Evolutionary conservation across 2,888 invertebrate genomes (phyloP).

Genomic region (Cephus rjabovi): DNA sequence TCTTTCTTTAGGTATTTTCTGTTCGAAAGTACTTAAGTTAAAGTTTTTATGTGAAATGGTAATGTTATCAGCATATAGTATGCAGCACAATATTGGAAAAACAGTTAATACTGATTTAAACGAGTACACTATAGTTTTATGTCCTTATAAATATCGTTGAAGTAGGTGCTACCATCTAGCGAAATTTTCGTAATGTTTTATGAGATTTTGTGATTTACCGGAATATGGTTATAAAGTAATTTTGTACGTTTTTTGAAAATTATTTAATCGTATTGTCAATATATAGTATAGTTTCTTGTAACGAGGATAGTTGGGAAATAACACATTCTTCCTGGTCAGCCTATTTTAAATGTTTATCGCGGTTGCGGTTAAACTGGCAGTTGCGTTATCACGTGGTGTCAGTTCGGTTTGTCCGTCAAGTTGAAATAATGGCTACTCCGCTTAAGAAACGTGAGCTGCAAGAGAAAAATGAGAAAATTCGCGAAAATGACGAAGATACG

Average conservation of each 20-base stretch:
- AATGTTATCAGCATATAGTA: neutral
- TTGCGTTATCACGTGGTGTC: conserved; percentile 20
- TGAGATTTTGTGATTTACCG: neutral
- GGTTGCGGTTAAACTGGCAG: neutral
- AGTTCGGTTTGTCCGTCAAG: neutral
- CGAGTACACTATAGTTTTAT: neutral
- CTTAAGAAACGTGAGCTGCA: conserved; percentile 57
- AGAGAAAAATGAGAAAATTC: conserved; percentile 32
- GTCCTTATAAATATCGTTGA: neutral
- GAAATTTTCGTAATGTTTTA: neutral
- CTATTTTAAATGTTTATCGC: neutral
- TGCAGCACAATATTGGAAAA: neutral
- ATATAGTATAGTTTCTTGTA: neutral
- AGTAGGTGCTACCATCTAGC: neutral
- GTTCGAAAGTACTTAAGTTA: neutral
- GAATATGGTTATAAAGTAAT: neutral
- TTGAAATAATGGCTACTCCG: conserved; percentile 59
- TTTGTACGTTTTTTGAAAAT: neutral
- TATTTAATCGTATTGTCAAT: neutral
- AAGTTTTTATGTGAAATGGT: neutral
- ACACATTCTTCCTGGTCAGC: neutral
- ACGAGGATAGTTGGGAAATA: neutral
- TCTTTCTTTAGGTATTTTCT: neutral
- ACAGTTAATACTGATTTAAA: neutral
- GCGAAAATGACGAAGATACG: conserved; percentile 43